Percentiles rank a stretch among this genome's conserved stretches.
These are phyloP conservation scores for Drosophila micromelanica DNA, from an alignment of 1,140 invertebrate species.

Conservation along the genomic window DNA sequence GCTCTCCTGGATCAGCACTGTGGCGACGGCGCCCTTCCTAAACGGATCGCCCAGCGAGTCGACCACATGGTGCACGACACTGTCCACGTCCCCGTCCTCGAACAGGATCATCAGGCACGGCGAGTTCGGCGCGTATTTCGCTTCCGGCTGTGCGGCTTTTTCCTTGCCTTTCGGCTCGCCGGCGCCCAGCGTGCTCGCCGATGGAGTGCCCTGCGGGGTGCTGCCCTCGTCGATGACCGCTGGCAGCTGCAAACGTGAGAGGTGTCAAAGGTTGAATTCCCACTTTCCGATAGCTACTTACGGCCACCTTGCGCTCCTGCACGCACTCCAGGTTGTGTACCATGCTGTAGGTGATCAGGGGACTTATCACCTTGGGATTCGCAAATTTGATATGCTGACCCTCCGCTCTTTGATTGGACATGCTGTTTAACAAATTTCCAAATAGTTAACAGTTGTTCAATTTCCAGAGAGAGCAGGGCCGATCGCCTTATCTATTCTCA, in stretches of 20 bases:
- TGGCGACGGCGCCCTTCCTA: conserved; percentile 43
- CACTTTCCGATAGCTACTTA: background rate
- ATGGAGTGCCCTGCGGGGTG: background rate
- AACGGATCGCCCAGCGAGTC: conserved; percentile 66
- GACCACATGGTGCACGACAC: conserved; percentile 58
- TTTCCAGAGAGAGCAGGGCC: background rate
- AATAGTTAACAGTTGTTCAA: conserved; percentile 1
- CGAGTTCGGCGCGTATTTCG: background rate
- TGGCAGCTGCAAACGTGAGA: conserved; percentile 17
- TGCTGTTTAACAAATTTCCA: conserved; percentile 9
- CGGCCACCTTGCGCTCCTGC: conserved; percentile 16
- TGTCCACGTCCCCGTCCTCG: conserved; percentile 65
- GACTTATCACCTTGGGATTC: background rate
- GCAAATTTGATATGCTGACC: background rate
- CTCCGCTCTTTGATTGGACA: conserved; percentile 33
- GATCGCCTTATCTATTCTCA: conserved; percentile 11
- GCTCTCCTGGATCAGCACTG: conserved; percentile 69
- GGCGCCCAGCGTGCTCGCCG: background rate
- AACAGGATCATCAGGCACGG: conserved; percentile 64
- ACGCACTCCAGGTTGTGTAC: conserved; percentile 45
- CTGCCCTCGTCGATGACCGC: background rate
- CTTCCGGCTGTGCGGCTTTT: no score
- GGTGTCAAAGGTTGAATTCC: conserved; percentile 6
- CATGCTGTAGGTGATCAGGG: conserved; percentile 61
- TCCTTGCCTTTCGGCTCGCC: conserved; percentile 3